These are phyloP conservation scores for Alethe castanea DNA, from an alignment of 2,113 vertebrate genomes.

Conservation along the genomic window DNA sequence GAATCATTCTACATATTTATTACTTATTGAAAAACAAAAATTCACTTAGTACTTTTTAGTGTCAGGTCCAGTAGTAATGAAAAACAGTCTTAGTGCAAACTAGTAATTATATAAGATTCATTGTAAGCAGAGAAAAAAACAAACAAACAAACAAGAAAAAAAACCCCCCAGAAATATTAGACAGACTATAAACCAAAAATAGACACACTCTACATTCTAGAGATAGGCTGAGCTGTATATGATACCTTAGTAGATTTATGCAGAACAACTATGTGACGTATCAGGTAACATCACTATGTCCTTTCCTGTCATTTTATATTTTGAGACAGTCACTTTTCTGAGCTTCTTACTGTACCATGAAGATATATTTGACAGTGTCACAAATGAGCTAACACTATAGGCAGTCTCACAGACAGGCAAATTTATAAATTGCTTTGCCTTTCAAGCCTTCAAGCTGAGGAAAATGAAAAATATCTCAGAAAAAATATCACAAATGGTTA, in stretches of 20 bases:
- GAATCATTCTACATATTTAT: background rate
- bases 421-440: background rate
- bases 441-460: background rate
- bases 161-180: background rate
- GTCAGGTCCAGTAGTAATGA: background rate
- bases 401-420: background rate
- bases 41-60: background rate
- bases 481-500: background rate
- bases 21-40: constrained; percentile 15
- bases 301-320: constrained; percentile 31
- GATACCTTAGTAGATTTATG: background rate
- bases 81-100: background rate
- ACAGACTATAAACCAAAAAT: background rate
- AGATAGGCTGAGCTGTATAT: background rate
- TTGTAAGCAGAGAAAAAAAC: background rate
- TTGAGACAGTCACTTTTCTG: background rate
- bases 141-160: background rate
- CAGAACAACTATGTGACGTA: background rate
- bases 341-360: background rate
- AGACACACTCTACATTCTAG: background rate
- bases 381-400: background rate
- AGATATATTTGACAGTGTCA: constrained; percentile 13
- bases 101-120: background rate
- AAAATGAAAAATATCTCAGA: background rate
- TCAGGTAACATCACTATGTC: background rate